These are phyloP conservation scores for Anthoscopus minutus DNA, from an alignment of 2,113 vertebrate genomes.

Conservation along the genomic window DNA sequence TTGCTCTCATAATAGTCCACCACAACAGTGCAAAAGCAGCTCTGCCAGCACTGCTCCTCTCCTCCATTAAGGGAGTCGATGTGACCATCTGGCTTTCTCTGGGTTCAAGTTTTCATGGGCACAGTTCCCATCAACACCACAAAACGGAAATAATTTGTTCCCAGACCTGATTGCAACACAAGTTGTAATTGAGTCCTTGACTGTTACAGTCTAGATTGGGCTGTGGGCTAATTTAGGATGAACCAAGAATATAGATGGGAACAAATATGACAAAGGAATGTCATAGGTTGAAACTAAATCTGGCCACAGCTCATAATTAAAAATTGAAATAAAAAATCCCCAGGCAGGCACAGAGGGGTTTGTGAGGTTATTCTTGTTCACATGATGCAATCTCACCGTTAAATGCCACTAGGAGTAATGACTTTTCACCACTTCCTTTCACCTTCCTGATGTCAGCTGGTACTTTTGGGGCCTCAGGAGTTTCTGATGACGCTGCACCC, in stretches of 20 bases:
- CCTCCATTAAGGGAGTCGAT: constrained; percentile 20
- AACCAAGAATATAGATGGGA: constrained; percentile 36
- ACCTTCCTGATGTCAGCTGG: background rate
- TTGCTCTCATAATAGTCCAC: constrained; percentile 19
- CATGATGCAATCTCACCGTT: background rate
- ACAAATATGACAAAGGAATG: constrained; percentile 18
- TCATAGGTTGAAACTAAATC: constrained; percentile 38
- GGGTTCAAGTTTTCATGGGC: constrained; percentile 57
- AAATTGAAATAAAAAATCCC: background rate
- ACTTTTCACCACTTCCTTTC: constrained; percentile 1
- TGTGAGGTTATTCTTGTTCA: background rate
- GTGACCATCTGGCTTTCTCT: constrained; percentile 49
- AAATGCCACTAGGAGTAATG: background rate
- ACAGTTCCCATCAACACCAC: constrained; percentile 18
- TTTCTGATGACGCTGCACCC: background rate
- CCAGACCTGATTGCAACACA: constrained; percentile 58
- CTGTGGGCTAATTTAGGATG: constrained; percentile 39
- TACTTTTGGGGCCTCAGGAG: background rate
- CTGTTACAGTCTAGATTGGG: constrained; percentile 9
- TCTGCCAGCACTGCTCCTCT: constrained; percentile 11
- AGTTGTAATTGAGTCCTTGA: constrained; percentile 43
- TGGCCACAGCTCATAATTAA: background rate
- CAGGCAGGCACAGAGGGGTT: background rate
- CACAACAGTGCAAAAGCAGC: constrained; percentile 6
- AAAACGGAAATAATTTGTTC: constrained; percentile 57